phyloP scores from a whole-genome alignment of 1,140 invertebrate genomes.

The Zaprionus vittiger region DNA sequence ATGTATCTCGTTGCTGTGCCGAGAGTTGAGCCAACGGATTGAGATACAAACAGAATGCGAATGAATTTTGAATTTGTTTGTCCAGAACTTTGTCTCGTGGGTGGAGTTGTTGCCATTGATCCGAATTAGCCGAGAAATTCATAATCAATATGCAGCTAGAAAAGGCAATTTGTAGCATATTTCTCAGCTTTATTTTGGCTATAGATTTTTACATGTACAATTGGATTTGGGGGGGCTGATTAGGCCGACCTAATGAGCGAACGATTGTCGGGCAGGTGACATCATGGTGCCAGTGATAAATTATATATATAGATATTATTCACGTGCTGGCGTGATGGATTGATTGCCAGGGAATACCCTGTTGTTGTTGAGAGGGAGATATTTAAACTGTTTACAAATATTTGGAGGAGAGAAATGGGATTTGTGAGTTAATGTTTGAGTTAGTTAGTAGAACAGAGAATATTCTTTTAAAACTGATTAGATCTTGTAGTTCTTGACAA shows the following conservation, averaged over 20 bases:
- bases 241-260: neutral
- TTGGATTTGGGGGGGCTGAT: conserved; percentile 12
- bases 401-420: too few species aligned
- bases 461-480: too few species aligned
- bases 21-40: conserved; percentile 23
- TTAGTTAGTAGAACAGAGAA: too few species aligned
- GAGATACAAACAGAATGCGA: conserved; percentile 12
- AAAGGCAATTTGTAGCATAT: conserved; percentile 9
- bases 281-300: conserved; percentile 27
- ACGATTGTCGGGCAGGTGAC: conserved; percentile 19
- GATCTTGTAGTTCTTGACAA: too few species aligned
- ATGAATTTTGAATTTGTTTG: conserved; percentile 28
- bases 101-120: conserved; percentile 32
- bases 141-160: conserved; percentile 14
- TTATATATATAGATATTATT: conserved; percentile 10
- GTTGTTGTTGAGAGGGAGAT: neutral
- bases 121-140: conserved; percentile 14
- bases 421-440: too few species aligned
- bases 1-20: conserved; percentile 37
- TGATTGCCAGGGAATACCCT: neutral
- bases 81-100: conserved; percentile 40
- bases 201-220: conserved; percentile 10
- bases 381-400: too few species aligned
- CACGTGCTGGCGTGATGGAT: neutral
- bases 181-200: neutral